These are phyloP conservation scores for Macrostomum lignano DNA, from an alignment of 1,140 invertebrate species.

Conservation along the genomic window DNA sequence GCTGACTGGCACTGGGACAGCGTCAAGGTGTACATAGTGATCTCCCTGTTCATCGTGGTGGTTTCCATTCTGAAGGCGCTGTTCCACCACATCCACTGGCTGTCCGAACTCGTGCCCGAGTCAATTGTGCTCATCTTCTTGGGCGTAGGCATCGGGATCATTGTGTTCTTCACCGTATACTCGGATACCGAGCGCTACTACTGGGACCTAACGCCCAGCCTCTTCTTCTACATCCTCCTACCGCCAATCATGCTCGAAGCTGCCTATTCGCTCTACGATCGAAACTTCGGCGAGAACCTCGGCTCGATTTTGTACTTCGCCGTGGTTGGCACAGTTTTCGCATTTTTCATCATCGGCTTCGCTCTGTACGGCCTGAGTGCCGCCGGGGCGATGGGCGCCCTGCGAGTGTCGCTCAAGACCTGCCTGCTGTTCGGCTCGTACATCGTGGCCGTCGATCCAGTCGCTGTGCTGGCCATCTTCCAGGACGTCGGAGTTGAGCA, in stretches of 20 bases:
- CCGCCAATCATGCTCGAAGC: slow-evolving; percentile 5
- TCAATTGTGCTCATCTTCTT: slow-evolving; percentile 4
- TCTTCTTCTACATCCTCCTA: slow-evolving; percentile 1
- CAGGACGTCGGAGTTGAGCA: slow-evolving; percentile 95
- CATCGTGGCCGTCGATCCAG: slow-evolving; percentile 28
- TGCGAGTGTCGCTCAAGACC: neutral
- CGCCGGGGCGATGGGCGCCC: neutral
- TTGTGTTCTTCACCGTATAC: neutral
- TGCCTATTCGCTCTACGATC: slow-evolving; percentile 3
- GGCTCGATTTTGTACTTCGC: slow-evolving; percentile 23
- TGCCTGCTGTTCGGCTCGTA: slow-evolving; percentile 12
- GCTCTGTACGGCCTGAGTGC: slow-evolving; percentile 8
- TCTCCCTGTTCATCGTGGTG: slow-evolving; percentile 3
- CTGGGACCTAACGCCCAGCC: neutral
- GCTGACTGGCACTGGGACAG: neutral
- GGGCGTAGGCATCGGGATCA: slow-evolving; percentile 2
- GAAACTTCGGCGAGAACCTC: slow-evolving; percentile 11
- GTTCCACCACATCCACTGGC: neutral
- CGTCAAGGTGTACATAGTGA: slow-evolving; percentile 1
- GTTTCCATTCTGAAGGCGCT: neutral
- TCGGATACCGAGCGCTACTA: neutral
- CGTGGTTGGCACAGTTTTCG: slow-evolving; percentile 16
- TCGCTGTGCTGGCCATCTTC: slow-evolving; percentile 65
- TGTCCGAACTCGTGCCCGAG: slow-evolving; percentile 2
- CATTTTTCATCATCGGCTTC: slow-evolving; percentile 10